Evolutionary conservation across 2,797 vertebrate genomes (phyloP).

Genomic region (Myotis pilosus): DNA sequence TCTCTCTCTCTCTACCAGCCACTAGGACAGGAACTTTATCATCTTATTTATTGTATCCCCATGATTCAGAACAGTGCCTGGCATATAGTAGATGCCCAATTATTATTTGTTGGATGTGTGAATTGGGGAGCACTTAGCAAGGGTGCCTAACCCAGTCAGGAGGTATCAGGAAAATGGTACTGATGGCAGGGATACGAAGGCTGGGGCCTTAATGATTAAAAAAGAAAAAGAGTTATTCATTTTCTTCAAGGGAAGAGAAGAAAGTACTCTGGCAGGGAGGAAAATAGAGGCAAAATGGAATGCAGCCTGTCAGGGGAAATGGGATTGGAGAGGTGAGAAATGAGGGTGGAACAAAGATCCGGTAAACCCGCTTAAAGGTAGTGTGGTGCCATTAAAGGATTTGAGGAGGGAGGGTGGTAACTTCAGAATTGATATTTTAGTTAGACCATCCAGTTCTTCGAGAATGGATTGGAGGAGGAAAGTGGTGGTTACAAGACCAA

Average conservation of each 20-base stretch:
- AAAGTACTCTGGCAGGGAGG: not conserved
- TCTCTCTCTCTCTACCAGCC: not conserved
- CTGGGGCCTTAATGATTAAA: not conserved
- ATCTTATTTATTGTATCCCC: not conserved
- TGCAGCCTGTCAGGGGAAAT: not conserved
- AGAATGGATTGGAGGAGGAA: not conserved
- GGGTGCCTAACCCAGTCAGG: not conserved
- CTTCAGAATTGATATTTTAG: not conserved
- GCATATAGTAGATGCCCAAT: not conserved
- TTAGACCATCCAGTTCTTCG: not conserved
- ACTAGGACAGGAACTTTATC: not conserved
- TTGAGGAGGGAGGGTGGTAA: not conserved
- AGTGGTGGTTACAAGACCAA: not conserved
- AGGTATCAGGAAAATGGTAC: not conserved
- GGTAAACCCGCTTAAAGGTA: not conserved
- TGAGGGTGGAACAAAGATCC: not conserved
- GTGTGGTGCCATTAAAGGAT: not conserved
- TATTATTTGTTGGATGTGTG: not conserved
- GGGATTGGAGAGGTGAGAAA: not conserved
- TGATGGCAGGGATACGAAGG: not conserved
- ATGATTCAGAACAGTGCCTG: not conserved
- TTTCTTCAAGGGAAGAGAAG: not conserved
- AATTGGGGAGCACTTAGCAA: not conserved
- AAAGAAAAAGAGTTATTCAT: not conserved
- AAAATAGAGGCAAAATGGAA: not conserved